These are phyloP conservation scores for Limnephilus auricula DNA, from an alignment of 2,888 invertebrate genomes.

Conservation along the genomic window DNA sequence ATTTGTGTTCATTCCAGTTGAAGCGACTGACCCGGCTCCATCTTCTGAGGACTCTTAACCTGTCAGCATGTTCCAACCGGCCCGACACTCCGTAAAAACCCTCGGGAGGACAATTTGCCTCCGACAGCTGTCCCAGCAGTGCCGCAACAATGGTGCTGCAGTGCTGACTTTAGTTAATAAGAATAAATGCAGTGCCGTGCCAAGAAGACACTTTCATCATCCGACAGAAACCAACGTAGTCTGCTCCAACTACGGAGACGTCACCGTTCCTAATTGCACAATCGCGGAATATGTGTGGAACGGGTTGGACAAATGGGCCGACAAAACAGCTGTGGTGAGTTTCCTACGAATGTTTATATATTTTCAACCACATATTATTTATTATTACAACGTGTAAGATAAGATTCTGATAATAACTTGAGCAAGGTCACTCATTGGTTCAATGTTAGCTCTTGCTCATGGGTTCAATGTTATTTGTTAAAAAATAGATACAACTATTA, in stretches of 20 bases:
- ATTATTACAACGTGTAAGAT: background rate
- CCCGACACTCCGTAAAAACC: background rate
- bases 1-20: background rate
- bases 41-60: background rate
- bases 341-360: background rate
- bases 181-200: background rate
- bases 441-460: too few relatives aligned
- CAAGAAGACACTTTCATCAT: slow-evolving; percentile 56
- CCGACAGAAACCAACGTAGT: slow-evolving; percentile 70
- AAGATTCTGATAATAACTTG: background rate
- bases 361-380: background rate
- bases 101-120: slow-evolving; percentile 41
- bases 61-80: slow-evolving; percentile 57
- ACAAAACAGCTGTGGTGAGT: slow-evolving; percentile 83
- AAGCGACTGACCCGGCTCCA: background rate
- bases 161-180: slow-evolving; percentile 33
- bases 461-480: background rate
- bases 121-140: slow-evolving; percentile 43
- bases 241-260: slow-evolving; percentile 75
- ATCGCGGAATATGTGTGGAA: slow-evolving; percentile 82
- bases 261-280: slow-evolving; percentile 75
- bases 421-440: background rate
- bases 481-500: background rate
- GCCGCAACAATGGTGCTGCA: slow-evolving; percentile 20
- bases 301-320: slow-evolving; percentile 82